These are phyloP conservation scores for Cetonia aurata DNA, from an alignment of 2,888 invertebrate genomes.

Conservation along the genomic window DNA sequence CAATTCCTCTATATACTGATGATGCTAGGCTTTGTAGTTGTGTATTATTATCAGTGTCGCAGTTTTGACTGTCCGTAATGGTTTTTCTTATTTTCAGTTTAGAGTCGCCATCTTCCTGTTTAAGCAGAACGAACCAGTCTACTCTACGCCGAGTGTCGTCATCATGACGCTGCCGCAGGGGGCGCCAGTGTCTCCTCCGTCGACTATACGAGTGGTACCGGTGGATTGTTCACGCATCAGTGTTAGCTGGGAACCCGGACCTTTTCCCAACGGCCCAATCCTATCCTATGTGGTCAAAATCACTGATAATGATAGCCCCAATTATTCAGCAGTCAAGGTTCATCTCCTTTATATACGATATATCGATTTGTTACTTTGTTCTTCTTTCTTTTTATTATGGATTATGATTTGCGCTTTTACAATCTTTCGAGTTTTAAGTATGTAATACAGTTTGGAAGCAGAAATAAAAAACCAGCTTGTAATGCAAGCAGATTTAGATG, in stretches of 20 bases:
- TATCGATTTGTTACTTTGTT: slow-evolving; percentile 26
- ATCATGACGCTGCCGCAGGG: slow-evolving; percentile 82
- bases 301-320: slow-evolving; percentile 64
- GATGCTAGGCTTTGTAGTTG: no score
- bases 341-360: slow-evolving; percentile 9
- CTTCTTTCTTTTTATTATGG: slow-evolving; percentile 16
- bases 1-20: no score
- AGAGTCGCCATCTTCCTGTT: slow-evolving; percentile 86
- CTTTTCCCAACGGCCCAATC: slow-evolving; percentile 88
- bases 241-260: slow-evolving; percentile 90
- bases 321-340: slow-evolving; percentile 66
- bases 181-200: slow-evolving; percentile 81
- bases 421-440: not conserved
- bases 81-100: slow-evolving; percentile 73
- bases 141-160: slow-evolving; percentile 78
- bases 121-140: slow-evolving; percentile 74
- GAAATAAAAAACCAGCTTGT: no score
- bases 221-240: slow-evolving; percentile 87
- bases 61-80: not conserved
- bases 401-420: slow-evolving; percentile 25
- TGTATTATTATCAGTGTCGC: no score
- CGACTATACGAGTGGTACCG: slow-evolving; percentile 80
- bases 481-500: no score
- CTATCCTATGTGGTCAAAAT: slow-evolving; percentile 87
- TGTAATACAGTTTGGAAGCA: no score